Percentiles rank a stretch among this genome's conserved stretches.
Evolutionary conservation across 2,888 invertebrate genomes (phyloP).

Genomic region (Operophtera brumata): DNA sequence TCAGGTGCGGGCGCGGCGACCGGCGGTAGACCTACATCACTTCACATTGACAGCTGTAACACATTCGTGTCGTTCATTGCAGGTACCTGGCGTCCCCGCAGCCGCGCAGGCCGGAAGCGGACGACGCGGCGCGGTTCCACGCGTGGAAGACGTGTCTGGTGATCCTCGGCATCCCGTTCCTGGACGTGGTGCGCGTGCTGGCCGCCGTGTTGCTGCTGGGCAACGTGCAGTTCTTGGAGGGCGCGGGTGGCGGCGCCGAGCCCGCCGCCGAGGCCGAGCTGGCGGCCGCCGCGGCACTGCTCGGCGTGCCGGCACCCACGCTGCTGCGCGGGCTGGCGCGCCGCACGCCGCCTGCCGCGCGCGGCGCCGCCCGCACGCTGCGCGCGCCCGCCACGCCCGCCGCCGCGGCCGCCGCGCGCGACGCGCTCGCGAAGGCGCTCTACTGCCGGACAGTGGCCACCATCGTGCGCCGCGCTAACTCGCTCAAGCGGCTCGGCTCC

Average conservation of each 20-base stretch:
- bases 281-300: conserved; percentile 90
- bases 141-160: conserved; percentile 96
- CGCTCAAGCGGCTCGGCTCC: conserved; percentile 91
- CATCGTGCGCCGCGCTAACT: conserved; percentile 95
- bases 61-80: not conserved
- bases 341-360: conserved; percentile 64
- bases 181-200: conserved; percentile 95
- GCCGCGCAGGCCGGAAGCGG: conserved; percentile 75
- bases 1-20: conserved; percentile 78
- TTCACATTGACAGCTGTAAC: no score
- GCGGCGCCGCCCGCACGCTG: conserved; percentile 81
- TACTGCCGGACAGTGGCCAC: conserved; percentile 97
- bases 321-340: conserved; percentile 90
- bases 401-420: conserved; percentile 93
- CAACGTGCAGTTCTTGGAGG: conserved; percentile 94
- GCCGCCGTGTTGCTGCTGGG: conserved; percentile 95
- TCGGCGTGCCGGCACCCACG: conserved; percentile 86
- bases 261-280: conserved; percentile 91
- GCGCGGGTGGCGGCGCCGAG: conserved; percentile 87
- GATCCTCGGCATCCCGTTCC: conserved; percentile 94
- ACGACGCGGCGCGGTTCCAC: conserved; percentile 83
- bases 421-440: conserved; percentile 93
- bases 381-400: conserved; percentile 88
- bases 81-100: conserved; percentile 87
- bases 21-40: no score